A percentile compares a stretch with the other conserved stretches of the same genome.
These are phyloP conservation scores for Athene cunicularia DNA, from an alignment of 2,113 vertebrate species.

Conservation along the genomic window DNA sequence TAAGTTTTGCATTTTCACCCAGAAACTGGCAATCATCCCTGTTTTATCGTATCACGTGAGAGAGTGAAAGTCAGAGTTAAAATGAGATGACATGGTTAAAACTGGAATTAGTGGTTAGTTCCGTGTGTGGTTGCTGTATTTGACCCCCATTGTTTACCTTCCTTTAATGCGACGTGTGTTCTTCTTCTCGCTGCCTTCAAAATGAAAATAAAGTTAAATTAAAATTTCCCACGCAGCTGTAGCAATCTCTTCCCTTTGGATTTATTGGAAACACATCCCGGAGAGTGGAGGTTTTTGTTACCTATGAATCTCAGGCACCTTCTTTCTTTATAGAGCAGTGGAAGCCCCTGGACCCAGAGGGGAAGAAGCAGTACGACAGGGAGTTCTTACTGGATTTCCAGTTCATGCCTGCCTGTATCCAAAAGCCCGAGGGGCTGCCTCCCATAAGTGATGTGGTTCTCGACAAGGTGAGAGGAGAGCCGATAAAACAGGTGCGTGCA, in stretches of 20 bases:
- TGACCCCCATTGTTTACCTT: accelerated
- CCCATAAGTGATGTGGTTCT: slow-evolving; percentile 97
- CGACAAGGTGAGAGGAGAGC: slow-evolving; percentile 86
- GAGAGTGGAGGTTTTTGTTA: not conserved
- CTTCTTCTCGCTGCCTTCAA: not conserved
- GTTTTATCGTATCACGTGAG: accelerated
- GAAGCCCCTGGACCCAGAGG: slow-evolving; percentile 80
- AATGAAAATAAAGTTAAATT: not conserved
- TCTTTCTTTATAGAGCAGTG: slow-evolving; percentile 71
- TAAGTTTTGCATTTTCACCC: not conserved
- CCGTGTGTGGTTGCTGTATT: accelerated
- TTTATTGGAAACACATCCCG: accelerated
- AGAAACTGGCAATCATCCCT: not conserved
- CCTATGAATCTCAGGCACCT: not conserved
- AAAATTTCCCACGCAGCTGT: not conserved
- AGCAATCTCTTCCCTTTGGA: not conserved
- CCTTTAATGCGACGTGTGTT: accelerated
- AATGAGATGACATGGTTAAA: accelerated
- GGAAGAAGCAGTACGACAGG: slow-evolving; percentile 91
- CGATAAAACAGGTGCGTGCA: slow-evolving; percentile 52
- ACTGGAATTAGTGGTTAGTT: not conserved
- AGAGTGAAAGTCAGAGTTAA: not conserved
- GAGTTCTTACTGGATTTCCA: slow-evolving; percentile 93
- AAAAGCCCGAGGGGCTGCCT: slow-evolving; percentile 93
- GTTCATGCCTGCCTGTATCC: slow-evolving; percentile 92